A percentile compares a stretch with the other conserved stretches of the same genome.
phyloP scores from a whole-genome alignment of 2,888 invertebrate species.

The Calliopum simillimum region DNA sequence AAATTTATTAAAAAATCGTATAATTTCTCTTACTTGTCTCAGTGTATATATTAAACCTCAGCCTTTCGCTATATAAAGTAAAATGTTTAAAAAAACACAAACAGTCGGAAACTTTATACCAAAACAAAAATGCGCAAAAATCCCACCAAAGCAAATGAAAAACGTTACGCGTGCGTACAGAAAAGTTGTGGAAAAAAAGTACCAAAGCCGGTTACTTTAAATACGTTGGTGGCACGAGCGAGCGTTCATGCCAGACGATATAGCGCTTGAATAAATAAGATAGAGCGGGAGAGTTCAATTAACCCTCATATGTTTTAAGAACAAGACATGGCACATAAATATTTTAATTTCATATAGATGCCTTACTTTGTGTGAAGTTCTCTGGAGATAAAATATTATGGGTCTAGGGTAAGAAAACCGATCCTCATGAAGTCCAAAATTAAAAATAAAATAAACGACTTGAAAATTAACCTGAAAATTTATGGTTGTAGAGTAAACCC shows the following conservation, averaged over 20 bases:
- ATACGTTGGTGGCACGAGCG: background rate
- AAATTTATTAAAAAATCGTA: too few species aligned
- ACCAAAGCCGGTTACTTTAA: constrained; percentile 28
- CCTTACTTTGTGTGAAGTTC: too few species aligned
- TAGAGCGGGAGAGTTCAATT: background rate
- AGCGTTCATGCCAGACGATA: background rate
- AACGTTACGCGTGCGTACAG: background rate
- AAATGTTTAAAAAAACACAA: constrained; percentile 53
- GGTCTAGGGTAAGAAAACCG: too few species aligned
- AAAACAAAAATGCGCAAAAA: constrained; percentile 29
- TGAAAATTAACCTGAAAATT: too few species aligned
- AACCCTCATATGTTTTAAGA: too few species aligned
- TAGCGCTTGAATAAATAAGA: constrained; percentile 4
- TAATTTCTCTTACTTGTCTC: background rate
- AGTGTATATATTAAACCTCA: constrained; percentile 13
- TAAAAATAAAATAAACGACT: too few species aligned
- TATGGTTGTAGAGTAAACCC: too few species aligned
- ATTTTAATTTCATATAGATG: too few species aligned
- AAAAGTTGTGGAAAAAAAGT: constrained; percentile 26
- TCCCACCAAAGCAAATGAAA: background rate
- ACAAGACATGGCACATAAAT: too few species aligned
- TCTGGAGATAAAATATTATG: too few species aligned
- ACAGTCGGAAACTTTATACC: constrained; percentile 56
- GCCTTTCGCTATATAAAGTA: constrained; percentile 44
- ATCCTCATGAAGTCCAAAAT: too few species aligned